Base-by-base conservation (phyloP, 2,113 vertebrate species). In the Mus spicilegus region DNA sequence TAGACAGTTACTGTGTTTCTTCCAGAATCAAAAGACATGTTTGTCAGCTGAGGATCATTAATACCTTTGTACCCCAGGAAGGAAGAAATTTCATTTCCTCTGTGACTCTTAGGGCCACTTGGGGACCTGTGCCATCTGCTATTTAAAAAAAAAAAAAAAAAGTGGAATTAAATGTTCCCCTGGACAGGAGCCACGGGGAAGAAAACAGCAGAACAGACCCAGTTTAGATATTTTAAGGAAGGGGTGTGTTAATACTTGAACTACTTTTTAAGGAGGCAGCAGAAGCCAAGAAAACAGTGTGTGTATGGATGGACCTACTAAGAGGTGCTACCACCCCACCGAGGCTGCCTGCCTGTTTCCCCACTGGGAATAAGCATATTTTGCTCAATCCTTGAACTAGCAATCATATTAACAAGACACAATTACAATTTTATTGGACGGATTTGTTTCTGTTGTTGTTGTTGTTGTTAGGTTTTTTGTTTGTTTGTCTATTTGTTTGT, bases 1-100 rank as follows among this genome's bases (percentile, higher is more conserved):
- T 24, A 84, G 69, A 95, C 95, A 94, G 84, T 95, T 13, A n/a
- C 56, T 19, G 12, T 61, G 39, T 80, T 77, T 80, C 94, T 96
- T 69, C 89, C 36, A 80, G 33, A 97, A 90, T 84, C 78, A 85
- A 94, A 94, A 54, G 69, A 54, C 84, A 9, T 16, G 46, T 56
- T 81, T 78, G 96, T 95, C 84, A 89, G 69, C 72, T 63, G 51
- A 56, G 69, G 81, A 54, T 80, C 69, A 69, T 33, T 61, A 85
- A 76, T 36, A 30, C 17, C 42, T 91, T 67, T 17, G 19, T 54
- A 51, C 69, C 67, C 70, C 58, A 81, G 76, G 24, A 87, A 77
- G 58, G 24, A 70, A 39, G 42, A 58, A 36, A 46, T 67, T 72
- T 87, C 69, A 85, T 95, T 96, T 97, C 84, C 89, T 77, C 1